These are phyloP conservation scores for Istiophorus platypterus DNA, from an alignment of 2,113 vertebrate species.

Conservation along the genomic window DNA sequence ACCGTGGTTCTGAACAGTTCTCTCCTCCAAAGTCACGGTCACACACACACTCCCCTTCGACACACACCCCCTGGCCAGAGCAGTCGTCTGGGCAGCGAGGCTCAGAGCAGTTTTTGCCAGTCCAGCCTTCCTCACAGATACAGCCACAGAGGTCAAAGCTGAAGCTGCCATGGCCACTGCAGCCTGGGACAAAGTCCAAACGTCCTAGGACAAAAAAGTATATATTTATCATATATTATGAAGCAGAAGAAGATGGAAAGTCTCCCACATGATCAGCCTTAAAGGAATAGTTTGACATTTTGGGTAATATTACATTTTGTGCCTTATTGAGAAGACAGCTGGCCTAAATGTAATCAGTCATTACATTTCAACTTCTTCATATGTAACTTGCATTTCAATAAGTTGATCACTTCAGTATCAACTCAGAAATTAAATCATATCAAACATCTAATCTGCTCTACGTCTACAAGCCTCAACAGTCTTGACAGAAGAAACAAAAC, in stretches of 20 bases:
- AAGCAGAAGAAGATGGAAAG: not conserved
- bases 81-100: slow-evolving; percentile 91
- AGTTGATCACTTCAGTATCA: not conserved
- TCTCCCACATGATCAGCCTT: not conserved
- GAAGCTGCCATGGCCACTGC: slow-evolving; percentile 95
- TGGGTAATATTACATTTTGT: not conserved
- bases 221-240: not conserved
- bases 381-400: not conserved
- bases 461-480: not conserved
- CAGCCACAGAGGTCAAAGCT: slow-evolving; percentile 94
- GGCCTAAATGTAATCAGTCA: no score
- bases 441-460: not conserved
- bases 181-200: slow-evolving; percentile 91
- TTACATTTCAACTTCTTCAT: no score
- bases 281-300: not conserved
- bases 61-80: slow-evolving; percentile 91
- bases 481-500: slow-evolving; percentile 12
- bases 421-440: not conserved
- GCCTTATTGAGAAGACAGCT: not conserved
- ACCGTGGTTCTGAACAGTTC: slow-evolving; percentile 93
- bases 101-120: slow-evolving; percentile 95
- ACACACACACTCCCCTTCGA: slow-evolving; percentile 95
- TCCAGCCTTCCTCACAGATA: slow-evolving; percentile 94
- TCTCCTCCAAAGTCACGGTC: slow-evolving; percentile 93
- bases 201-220: slow-evolving; percentile 85